Conservation (phyloP, 2,888 invertebrate species). For the Yponomeuta evonymella region DNA sequence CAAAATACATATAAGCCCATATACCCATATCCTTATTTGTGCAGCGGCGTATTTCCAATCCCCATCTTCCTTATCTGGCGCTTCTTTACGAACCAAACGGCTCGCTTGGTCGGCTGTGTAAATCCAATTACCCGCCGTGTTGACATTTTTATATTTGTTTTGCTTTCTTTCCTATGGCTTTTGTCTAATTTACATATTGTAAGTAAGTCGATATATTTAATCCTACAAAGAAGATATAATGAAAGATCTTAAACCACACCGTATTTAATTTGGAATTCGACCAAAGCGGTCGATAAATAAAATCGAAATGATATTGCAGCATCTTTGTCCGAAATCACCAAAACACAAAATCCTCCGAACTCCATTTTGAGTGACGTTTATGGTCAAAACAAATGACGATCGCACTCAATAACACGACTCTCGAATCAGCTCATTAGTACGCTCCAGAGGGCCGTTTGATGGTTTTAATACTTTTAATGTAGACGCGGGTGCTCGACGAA, state of each 20-base stretch:
- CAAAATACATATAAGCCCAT: too few species aligned
- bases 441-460: slow-evolving; percentile 58
- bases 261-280: too few species aligned
- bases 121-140: slow-evolving; percentile 35
- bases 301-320: too few species aligned
- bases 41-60: not conserved
- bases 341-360: not conserved
- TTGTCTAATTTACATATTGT: too few species aligned
- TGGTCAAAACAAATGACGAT: slow-evolving; percentile 68
- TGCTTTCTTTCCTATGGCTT: slow-evolving; percentile 15
- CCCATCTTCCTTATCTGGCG: not conserved
- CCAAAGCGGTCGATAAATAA: too few species aligned
- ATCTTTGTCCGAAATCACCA: not conserved
- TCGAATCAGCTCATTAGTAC: slow-evolving; percentile 62
- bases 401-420: slow-evolving; percentile 71
- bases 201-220: too few species aligned
- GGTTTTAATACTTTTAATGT: slow-evolving; percentile 54
- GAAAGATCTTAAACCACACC: too few species aligned
- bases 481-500: slow-evolving; percentile 28
- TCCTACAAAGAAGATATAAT: too few species aligned
- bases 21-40: not conserved
- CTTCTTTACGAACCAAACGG: slow-evolving; percentile 23
- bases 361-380: slow-evolving; percentile 36
- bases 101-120: slow-evolving; percentile 25
- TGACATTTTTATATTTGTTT: slow-evolving; percentile 36